These are phyloP conservation scores for Theretra japonica DNA, from an alignment of 2,888 invertebrate species.

Conservation along the genomic window DNA sequence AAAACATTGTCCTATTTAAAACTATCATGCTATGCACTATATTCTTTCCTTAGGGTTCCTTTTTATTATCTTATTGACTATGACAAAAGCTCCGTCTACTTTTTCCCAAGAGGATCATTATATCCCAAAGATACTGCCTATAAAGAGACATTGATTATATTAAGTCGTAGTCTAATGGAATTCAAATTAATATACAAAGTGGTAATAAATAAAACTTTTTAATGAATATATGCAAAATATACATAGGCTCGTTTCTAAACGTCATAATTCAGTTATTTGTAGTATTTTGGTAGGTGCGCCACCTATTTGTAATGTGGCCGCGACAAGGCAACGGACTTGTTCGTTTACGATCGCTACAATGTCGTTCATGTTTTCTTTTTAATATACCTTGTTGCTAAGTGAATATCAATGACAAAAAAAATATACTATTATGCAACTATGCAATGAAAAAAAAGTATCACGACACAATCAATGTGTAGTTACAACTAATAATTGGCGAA, in stretches of 20 bases:
- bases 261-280: background rate
- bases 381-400: background rate
- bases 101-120: too few species aligned
- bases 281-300: slow-evolving; percentile 73
- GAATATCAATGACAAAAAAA: background rate
- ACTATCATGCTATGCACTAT: too few species aligned
- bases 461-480: too few species aligned
- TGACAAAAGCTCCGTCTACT: too few species aligned
- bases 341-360: slow-evolving; percentile 58
- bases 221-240: slow-evolving; percentile 2
- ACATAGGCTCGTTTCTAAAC: background rate
- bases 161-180: background rate
- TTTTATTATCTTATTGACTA: too few species aligned
- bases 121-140: too few species aligned
- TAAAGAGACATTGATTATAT: too few species aligned
- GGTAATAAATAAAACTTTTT: background rate
- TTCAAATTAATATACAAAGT: background rate
- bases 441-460: background rate
- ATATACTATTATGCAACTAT: background rate
- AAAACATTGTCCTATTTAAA: too few species aligned
- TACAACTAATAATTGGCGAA: too few species aligned
- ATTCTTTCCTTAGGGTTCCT: too few species aligned
- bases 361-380: slow-evolving; percentile 44
- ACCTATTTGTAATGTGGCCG: slow-evolving; percentile 65
- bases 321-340: slow-evolving; percentile 58